Evolutionary conservation across 2,113 vertebrate genomes (phyloP).

Genomic region (Micromys minutus): DNA sequence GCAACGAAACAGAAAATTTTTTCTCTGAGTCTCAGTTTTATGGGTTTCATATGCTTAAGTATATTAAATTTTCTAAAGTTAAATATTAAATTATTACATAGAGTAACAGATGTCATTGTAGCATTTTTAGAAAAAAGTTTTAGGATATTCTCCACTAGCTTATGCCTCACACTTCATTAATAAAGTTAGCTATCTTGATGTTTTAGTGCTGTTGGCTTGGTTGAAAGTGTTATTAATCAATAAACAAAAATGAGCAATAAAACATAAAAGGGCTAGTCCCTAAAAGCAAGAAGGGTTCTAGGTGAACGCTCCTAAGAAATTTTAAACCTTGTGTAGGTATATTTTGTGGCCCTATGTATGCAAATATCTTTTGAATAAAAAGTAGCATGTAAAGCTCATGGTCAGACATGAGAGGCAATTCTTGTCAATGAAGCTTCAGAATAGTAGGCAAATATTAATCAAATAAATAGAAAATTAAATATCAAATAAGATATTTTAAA

Average conservation of each 20-base stretch:
- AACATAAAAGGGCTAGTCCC: background rate
- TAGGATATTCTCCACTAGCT: background rate
- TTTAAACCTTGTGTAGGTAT: background rate
- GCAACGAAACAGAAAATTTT: too few species aligned
- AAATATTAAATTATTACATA: too few species aligned
- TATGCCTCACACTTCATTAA: too few species aligned
- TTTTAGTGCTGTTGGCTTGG: background rate
- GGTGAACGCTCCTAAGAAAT: background rate
- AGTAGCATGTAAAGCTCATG: background rate
- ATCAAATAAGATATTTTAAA: background rate
- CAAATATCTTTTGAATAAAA: background rate
- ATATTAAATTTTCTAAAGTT: background rate
- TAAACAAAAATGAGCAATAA: background rate
- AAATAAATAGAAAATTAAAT: background rate
- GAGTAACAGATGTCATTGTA: too few species aligned
- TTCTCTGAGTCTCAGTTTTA: too few species aligned
- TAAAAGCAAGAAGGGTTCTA: background rate
- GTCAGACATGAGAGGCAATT: background rate
- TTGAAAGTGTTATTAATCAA: background rate
- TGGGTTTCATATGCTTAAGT: background rate
- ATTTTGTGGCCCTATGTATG: accelerated
- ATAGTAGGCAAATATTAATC: background rate
- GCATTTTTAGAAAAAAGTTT: background rate
- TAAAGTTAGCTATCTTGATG: background rate
- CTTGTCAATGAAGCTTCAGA: background rate